These are phyloP conservation scores for Drosophila sp. DNA, from an alignment of 1,140 invertebrate genomes.

Conservation along the genomic window DNA sequence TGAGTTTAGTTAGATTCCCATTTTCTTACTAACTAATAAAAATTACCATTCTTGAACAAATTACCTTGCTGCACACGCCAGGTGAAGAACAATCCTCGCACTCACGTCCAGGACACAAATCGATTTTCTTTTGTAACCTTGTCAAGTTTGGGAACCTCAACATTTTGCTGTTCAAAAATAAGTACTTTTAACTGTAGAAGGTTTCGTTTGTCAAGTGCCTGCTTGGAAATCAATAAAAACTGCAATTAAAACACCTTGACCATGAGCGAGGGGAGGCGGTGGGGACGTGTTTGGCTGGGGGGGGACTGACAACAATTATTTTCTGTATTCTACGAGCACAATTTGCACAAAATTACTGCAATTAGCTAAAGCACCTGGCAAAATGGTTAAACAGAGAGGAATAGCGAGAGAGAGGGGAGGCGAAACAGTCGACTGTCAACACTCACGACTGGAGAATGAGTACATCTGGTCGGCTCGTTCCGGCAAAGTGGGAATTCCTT, in stretches of 20 bases:
- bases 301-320: constrained; percentile 36
- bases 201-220: constrained; percentile 7
- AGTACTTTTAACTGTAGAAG: constrained; percentile 6
- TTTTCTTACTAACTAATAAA: too few relatives aligned
- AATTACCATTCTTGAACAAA: not conserved
- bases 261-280: constrained; percentile 10
- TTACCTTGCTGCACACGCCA: not conserved
- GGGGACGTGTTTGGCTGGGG: not conserved
- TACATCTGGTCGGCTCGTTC: constrained; percentile 9
- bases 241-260: constrained; percentile 46
- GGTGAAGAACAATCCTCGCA: too few relatives aligned
- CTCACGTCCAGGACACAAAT: not conserved
- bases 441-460: constrained; percentile 1
- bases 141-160: constrained; percentile 2
- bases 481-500: not conserved
- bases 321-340: constrained; percentile 35
- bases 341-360: constrained; percentile 74
- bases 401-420: not conserved
- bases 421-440: constrained; percentile 40
- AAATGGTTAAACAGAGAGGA: constrained; percentile 21
- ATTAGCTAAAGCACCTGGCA: constrained; percentile 64
- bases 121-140: constrained; percentile 7
- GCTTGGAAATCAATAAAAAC: constrained; percentile 62
- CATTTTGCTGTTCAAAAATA: constrained; percentile 6
- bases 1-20: too few relatives aligned